Evolutionary conservation across 2,113 vertebrate species (phyloP), one percentile per base, ranked within the genome.

Genomic region (Heterotilapia buettikoferi): DNA sequence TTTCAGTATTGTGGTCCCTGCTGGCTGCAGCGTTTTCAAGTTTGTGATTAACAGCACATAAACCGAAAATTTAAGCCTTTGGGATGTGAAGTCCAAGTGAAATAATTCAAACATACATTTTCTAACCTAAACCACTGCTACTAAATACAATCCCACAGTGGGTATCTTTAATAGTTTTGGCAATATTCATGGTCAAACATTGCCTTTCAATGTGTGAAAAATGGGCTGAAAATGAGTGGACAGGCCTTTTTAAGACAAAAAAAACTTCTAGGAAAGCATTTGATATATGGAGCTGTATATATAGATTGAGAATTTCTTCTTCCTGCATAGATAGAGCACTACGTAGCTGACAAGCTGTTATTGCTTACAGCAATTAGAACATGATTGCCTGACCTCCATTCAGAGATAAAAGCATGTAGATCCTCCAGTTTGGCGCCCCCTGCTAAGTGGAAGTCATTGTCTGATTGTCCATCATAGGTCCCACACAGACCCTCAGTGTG

Each of bases 401-500:
- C 93, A 18, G 96, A 95, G 90, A 98, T 96, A 90, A 99, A 99
- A 87, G 93, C 85, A 66, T 84, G 86, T 45, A 92, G 79, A 26
- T 95, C 82, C 40, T 92, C 63, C 54, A 95, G 36, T 5, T 14
- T 45, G 63, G 71, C 29, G 6, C 97, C 97, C 14, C 93, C 96
- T 6, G 92, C 92, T 84, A 96, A 94, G 88, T 97, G 98, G 88
- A 96, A 97, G 92, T 99, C 97, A 68, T 99, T 98, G 86, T 96
- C 95, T 11, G 95, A 59, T 56, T 86, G 94, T 90, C 97, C 97
- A 11, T 99, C 97, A 83, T 97, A 98, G 9, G 96, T 98, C 80
- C 98, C 98, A 86, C 98, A 98, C 71, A 99, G 97, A 47, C 98
- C 98, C 86, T 97, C 2, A 2, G 97, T 98, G 80, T 97, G 97